Percentiles rank a stretch among this genome's conserved stretches.
Evolutionary conservation across 2,888 invertebrate genomes (phyloP).

Genomic region (Lucinisca nassula): DNA sequence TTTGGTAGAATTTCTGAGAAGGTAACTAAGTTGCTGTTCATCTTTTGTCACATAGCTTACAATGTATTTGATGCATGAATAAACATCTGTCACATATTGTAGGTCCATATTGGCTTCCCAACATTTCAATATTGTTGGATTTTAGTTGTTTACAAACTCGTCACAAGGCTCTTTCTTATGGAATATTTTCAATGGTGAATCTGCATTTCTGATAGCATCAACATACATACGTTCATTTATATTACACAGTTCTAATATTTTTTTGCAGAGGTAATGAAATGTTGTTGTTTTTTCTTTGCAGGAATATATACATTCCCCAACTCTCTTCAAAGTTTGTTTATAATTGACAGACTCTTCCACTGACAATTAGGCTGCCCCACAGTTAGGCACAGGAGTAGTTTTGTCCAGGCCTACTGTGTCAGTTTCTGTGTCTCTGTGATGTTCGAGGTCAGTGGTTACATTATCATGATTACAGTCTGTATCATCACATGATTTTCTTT

Average conservation of each 20-base stretch:
- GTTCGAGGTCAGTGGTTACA: too few species aligned
- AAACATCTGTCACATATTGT: constrained; percentile 79
- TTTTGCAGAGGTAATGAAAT: not conserved
- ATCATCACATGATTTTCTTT: too few species aligned
- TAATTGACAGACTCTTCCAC: too few species aligned
- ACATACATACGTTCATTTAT: constrained; percentile 17
- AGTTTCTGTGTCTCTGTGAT: too few species aligned
- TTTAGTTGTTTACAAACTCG: constrained; percentile 1
- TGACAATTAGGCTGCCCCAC: too few species aligned
- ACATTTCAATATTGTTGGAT: constrained; percentile 1
- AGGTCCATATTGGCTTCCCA: constrained; percentile 41
- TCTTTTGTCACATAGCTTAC: constrained; percentile 63
- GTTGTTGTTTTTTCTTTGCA: constrained; percentile 31
- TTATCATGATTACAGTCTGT: too few species aligned
- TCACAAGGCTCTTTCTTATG: not conserved
- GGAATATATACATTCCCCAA: too few species aligned
- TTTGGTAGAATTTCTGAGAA: constrained; percentile 20
- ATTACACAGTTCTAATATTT: not conserved
- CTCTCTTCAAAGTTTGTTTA: too few species aligned
- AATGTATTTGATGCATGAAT: constrained; percentile 84
- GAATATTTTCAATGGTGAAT: constrained; percentile 1
- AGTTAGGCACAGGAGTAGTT: too few species aligned
- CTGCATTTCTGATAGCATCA: constrained; percentile 3
- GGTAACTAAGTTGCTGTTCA: too few species aligned
- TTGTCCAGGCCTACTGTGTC: too few species aligned